phyloP scores from a whole-genome alignment of 2,888 invertebrate genomes.

The Drosophila incognita region DNA sequence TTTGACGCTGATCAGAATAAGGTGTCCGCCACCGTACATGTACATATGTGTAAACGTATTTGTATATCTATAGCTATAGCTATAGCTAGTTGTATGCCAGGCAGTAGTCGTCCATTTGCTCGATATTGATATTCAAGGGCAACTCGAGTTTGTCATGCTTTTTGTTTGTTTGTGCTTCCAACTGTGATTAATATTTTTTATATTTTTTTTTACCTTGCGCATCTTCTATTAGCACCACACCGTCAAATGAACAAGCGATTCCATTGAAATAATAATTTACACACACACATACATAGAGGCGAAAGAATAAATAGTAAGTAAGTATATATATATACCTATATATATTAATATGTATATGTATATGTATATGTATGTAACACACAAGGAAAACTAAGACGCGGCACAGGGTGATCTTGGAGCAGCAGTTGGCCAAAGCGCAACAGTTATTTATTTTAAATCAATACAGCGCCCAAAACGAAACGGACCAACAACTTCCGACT shows the following conservation, averaged over 20 bases:
- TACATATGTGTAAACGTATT: neutral
- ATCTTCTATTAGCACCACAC: constrained; percentile 67
- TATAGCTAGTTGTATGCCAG: neutral
- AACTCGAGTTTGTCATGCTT: constrained; percentile 20
- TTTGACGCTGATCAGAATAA: too few relatives aligned
- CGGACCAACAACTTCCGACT: neutral
- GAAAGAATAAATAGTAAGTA: neutral
- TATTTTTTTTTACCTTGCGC: constrained; percentile 39
- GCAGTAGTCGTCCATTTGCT: neutral
- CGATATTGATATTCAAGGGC: constrained; percentile 42
- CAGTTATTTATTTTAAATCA: constrained; percentile 39
- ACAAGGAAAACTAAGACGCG: neutral
- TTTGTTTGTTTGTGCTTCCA: constrained; percentile 14
- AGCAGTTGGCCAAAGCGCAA: constrained; percentile 30
- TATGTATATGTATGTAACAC: neutral
- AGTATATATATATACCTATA: neutral
- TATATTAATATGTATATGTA: too few relatives aligned
- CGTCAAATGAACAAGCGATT: constrained; percentile 43
- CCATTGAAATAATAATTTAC: neutral
- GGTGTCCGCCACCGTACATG: too few relatives aligned
- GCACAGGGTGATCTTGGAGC: neutral
- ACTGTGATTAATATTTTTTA: constrained; percentile 31
- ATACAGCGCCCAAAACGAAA: neutral
- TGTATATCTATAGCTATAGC: neutral
- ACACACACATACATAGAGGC: neutral